Percentiles rank a stretch among this genome's conserved stretches.
These are phyloP conservation scores for Hirtodrosophila histrioides DNA, from an alignment of 2,888 invertebrate species.

Conservation along the genomic window DNA sequence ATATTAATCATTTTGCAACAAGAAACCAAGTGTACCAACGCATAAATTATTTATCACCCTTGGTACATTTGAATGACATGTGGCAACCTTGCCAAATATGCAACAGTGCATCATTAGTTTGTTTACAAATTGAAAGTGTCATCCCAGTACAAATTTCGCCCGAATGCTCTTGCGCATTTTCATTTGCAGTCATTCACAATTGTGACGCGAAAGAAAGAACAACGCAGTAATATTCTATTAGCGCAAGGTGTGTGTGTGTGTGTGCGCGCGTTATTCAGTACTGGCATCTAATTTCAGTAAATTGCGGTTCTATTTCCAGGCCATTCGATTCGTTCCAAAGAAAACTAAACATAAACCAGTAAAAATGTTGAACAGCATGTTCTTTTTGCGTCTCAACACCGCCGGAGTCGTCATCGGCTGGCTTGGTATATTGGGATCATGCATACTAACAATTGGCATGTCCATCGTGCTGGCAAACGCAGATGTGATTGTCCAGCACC, in stretches of 20 bases:
- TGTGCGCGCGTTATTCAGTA: not conserved
- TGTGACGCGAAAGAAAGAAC: not conserved
- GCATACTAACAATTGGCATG: conserved; percentile 59
- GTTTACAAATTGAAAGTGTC: conserved; percentile 4
- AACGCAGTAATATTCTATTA: not conserved
- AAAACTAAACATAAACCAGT: not conserved
- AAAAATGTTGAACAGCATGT: conserved; percentile 68
- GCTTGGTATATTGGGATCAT: conserved; percentile 70
- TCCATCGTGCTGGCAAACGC: conserved; percentile 48
- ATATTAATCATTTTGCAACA: no score
- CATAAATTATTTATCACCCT: not conserved
- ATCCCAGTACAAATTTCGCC: conserved; percentile 6
- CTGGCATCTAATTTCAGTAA: conserved; percentile 4
- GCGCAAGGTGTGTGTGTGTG: not conserved
- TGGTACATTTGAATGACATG: no score
- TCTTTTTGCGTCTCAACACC: conserved; percentile 78
- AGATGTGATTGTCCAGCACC: conserved; percentile 47
- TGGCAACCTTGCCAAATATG: no score
- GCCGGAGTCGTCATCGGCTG: conserved; percentile 82
- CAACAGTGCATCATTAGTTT: not conserved
- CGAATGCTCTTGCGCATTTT: not conserved
- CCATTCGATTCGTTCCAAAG: no score
- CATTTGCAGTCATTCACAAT: conserved; percentile 20
- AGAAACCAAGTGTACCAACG: no score
- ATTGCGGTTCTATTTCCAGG: conserved; percentile 2